Conservation (phyloP, 2,113 vertebrate species). For the Coptodon rendalli region DNA sequence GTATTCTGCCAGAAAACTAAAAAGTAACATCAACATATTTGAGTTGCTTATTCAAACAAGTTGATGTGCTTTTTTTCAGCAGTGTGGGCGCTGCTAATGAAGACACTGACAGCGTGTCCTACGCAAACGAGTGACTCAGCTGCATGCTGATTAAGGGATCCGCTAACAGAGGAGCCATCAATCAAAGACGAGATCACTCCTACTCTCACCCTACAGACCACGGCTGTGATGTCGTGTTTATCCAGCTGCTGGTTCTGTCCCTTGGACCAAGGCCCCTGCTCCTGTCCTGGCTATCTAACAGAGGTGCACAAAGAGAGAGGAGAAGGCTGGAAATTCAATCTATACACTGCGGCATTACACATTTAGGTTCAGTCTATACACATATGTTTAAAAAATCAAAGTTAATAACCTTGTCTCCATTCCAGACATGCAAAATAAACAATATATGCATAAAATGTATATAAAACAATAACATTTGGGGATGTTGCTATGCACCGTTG, state of each 20-base stretch:
- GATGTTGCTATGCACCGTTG: background rate
- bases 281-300: constrained; percentile 26
- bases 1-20: background rate
- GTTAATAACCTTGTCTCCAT: constrained; percentile 1
- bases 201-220: constrained; percentile 5
- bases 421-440: constrained; percentile 31
- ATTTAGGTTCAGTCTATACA: background rate
- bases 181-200: constrained; percentile 32
- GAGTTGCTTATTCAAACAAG: background rate
- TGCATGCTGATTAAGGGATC: constrained; percentile 47
- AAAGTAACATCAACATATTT: background rate
- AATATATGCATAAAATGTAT: background rate
- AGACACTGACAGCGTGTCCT: constrained; percentile 25
- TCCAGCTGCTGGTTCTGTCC: constrained; percentile 26
- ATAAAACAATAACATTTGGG: background rate
- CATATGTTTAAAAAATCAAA: constrained; percentile 2
- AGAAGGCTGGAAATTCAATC: background rate
- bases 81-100: constrained; percentile 39
- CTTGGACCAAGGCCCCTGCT: constrained; percentile 11
- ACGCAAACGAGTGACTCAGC: constrained; percentile 20
- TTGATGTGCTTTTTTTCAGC: background rate
- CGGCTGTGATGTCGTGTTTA: constrained; percentile 16
- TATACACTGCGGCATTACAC: background rate
- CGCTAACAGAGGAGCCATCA: constrained; percentile 31
- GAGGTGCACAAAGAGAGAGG: background rate